These are phyloP conservation scores for Apis florea DNA, from an alignment of 1,140 invertebrate genomes.

Conservation along the genomic window DNA sequence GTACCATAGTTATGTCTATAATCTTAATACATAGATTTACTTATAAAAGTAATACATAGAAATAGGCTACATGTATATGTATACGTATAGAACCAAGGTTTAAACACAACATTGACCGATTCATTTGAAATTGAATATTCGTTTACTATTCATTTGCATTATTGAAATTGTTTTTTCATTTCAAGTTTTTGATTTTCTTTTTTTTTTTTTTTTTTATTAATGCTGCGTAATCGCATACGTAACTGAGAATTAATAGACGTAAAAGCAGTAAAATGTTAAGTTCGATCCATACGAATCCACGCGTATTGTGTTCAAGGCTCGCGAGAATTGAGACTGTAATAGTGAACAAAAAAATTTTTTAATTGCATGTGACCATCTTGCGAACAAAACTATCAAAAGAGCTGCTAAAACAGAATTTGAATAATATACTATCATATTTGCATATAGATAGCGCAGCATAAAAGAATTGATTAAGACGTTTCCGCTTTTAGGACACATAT, in stretches of 20 bases:
- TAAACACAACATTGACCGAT: neutral
- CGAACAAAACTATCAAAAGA: slow-evolving; percentile 1
- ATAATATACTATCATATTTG: slow-evolving; percentile 5
- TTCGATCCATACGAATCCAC: slow-evolving; percentile 16
- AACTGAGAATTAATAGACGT: neutral
- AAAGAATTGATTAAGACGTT: slow-evolving; percentile 40
- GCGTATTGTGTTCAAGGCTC: slow-evolving; percentile 56
- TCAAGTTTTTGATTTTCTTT: neutral
- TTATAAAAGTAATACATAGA: slow-evolving; percentile 9
- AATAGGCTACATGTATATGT: neutral
- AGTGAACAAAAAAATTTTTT: slow-evolving; percentile 19
- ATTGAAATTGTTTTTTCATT: slow-evolving; percentile 3
- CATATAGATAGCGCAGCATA: slow-evolving; percentile 32
- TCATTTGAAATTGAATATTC: neutral
- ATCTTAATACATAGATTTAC: neutral
- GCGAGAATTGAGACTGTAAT: slow-evolving; percentile 40
- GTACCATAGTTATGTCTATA: neutral
- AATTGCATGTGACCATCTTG: slow-evolving; percentile 26
- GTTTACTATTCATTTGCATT: neutral
- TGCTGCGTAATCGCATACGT: slow-evolving; percentile 18
- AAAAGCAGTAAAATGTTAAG: slow-evolving; percentile 8
- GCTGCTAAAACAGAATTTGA: neutral
- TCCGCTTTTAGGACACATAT: slow-evolving; percentile 42
- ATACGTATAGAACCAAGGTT: slow-evolving; percentile 21
- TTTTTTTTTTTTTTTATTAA: neutral